Conservation (phyloP, 2,888 invertebrate species). For the Synanthedon vespiformis region DNA sequence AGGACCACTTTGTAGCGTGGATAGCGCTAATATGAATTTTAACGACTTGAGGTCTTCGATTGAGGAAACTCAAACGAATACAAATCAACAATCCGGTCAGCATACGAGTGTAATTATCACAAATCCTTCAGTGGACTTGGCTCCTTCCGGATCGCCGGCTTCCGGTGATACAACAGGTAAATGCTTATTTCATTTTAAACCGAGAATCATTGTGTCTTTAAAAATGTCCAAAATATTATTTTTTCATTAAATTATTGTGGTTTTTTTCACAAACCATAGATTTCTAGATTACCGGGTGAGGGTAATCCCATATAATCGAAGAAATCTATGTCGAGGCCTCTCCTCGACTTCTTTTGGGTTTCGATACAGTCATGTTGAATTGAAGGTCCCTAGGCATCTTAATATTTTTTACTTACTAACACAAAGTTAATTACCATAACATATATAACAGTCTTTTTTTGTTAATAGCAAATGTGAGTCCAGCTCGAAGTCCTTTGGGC, state of each 20-base stretch:
- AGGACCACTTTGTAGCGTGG: conserved; percentile 54
- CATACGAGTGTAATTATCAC: conserved; percentile 78
- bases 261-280: too few species aligned
- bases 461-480: conserved; percentile 56
- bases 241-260: too few species aligned
- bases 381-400: too few species aligned
- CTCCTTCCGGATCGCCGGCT: conserved; percentile 53
- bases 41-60: conserved; percentile 41
- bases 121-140: conserved; percentile 77
- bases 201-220: too few species aligned
- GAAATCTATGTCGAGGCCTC: too few species aligned
- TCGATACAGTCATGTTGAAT: too few species aligned
- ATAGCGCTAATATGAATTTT: conserved; percentile 53
- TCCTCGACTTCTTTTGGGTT: too few species aligned
- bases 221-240: too few species aligned
- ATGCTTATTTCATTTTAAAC: neutral
- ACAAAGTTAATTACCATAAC: too few species aligned
- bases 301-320: too few species aligned
- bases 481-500: conserved; percentile 62
- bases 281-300: too few species aligned
- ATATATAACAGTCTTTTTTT: neutral
- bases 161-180: conserved; percentile 57
- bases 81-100: conserved; percentile 28
- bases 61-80: conserved; percentile 35
- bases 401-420: too few species aligned